A percentile compares a stretch with the other conserved stretches of the same genome.
Conservation (phyloP, 2,113 vertebrate species). For the Salminus brasiliensis region DNA sequence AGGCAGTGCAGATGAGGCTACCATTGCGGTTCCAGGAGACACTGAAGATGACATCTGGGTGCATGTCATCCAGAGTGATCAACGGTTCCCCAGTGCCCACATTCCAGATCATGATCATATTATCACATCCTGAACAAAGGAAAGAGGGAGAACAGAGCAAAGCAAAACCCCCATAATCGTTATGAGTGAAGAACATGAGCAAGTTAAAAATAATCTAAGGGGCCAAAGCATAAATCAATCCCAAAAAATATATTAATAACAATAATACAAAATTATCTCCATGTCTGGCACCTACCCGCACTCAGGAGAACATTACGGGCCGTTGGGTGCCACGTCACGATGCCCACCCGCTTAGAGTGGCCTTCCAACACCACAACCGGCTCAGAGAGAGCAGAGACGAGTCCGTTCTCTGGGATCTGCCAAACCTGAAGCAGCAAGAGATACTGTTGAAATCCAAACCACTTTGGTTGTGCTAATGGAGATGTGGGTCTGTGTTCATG, state of each 20-base stretch:
- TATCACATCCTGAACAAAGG: conserved; percentile 85
- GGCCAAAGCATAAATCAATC: too few relatives aligned
- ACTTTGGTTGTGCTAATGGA: not conserved
- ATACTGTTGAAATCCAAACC: not conserved
- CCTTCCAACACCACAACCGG: conserved; percentile 92
- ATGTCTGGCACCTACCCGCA: conserved; percentile 80
- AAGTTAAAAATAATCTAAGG: not conserved
- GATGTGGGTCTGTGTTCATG: not conserved
- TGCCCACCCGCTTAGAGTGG: conserved; percentile 95
- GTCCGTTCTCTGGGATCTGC: conserved; percentile 95
- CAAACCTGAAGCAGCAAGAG: conserved; percentile 80
- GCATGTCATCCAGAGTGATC: conserved; percentile 94
- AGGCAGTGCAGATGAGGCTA: conserved; percentile 93
- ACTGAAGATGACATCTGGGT: conserved; percentile 93
- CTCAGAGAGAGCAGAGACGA: conserved; percentile 87
- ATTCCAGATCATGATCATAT: conserved; percentile 94
- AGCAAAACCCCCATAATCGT: not conserved
- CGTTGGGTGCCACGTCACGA: conserved; percentile 95
- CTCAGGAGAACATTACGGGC: conserved; percentile 94
- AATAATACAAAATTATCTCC: conserved; percentile 25
- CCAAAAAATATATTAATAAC: too few relatives aligned
- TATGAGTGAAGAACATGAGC: not conserved
- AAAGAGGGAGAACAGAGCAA: not conserved
- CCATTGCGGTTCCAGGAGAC: conserved; percentile 96
- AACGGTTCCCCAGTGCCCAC: conserved; percentile 94